These are phyloP conservation scores for Lophius piscatorius DNA, from an alignment of 2,113 vertebrate species.

Conservation along the genomic window DNA sequence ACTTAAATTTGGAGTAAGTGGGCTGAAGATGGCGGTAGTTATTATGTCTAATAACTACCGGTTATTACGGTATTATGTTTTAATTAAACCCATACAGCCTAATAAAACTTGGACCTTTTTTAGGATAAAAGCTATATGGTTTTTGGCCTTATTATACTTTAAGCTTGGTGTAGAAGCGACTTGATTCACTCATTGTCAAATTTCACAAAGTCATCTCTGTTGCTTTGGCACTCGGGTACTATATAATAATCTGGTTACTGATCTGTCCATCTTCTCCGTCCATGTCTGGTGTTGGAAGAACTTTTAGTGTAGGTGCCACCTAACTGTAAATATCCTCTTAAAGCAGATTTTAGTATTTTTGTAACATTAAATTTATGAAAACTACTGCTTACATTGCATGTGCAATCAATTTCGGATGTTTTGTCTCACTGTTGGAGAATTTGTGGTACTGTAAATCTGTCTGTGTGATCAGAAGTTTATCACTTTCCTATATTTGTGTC, in stretches of 20 bases:
- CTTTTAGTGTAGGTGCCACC: constrained; percentile 55
- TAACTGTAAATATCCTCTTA: constrained; percentile 65
- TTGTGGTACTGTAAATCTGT: constrained; percentile 58
- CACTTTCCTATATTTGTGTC: constrained; percentile 46
- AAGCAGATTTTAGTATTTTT: constrained; percentile 72
- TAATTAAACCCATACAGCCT: too few relatives aligned
- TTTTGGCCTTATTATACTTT: too few relatives aligned
- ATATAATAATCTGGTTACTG: constrained; percentile 49
- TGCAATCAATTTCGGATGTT: constrained; percentile 61
- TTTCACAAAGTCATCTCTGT: constrained; percentile 15
- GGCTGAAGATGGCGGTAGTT: constrained; percentile 1
- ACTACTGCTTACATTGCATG: constrained; percentile 53
- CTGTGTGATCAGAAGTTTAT: constrained; percentile 44
- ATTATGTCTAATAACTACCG: too few relatives aligned
- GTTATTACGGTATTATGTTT: too few relatives aligned
- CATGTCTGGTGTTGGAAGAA: constrained; percentile 54
- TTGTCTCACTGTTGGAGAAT: constrained; percentile 41
- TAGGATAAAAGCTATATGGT: too few relatives aligned
- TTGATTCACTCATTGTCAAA: constrained; percentile 14
- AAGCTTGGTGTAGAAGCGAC: too few relatives aligned
- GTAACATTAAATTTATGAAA: constrained; percentile 44
- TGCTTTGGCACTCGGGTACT: constrained; percentile 12
- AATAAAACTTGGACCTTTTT: too few relatives aligned
- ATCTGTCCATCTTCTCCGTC: constrained; percentile 39
- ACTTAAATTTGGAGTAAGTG: background rate